A percentile compares a stretch with the other conserved stretches of the same genome.
Evolutionary conservation across 2,797 vertebrate genomes (phyloP).

Genomic region (Darevskia nairensis): DNA sequence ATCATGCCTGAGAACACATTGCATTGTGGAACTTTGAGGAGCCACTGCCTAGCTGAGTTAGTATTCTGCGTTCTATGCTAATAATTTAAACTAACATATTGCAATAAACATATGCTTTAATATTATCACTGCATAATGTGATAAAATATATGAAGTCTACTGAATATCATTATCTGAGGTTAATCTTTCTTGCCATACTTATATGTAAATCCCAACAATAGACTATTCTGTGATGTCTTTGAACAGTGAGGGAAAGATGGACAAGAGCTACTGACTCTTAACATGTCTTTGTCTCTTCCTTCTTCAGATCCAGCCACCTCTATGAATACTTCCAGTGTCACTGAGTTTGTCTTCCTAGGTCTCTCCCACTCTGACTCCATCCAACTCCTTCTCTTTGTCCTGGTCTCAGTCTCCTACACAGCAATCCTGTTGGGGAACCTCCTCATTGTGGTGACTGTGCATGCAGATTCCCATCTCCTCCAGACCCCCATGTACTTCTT

Average conservation of each 20-base stretch:
- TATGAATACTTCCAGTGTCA: conserved; percentile 58
- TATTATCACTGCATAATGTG: not conserved
- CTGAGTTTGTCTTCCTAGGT: conserved; percentile 55
- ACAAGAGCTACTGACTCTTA: not conserved
- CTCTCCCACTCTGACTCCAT: conserved; percentile 50
- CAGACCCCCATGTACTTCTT: conserved; percentile 71
- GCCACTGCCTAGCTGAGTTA: not conserved
- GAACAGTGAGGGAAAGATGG: not conserved
- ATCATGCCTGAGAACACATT: no score
- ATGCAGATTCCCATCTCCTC: conserved; percentile 26
- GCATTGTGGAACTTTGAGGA: not conserved
- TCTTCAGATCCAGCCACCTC: not conserved
- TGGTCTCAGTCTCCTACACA: conserved; percentile 54
- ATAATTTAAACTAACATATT: not conserved
- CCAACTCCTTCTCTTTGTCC: conserved; percentile 41
- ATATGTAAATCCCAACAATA: not conserved
- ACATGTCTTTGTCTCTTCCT: not conserved
- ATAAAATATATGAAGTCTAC: not conserved
- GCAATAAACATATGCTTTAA: not conserved
- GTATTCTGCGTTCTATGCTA: not conserved
- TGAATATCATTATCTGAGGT: not conserved
- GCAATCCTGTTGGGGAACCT: conserved; percentile 57
- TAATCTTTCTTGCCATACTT: not conserved
- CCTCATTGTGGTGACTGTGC: conserved; percentile 57
- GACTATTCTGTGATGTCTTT: not conserved